These are phyloP conservation scores for Yponomeuta cagnagella DNA, from an alignment of 2,888 invertebrate genomes.

Conservation along the genomic window DNA sequence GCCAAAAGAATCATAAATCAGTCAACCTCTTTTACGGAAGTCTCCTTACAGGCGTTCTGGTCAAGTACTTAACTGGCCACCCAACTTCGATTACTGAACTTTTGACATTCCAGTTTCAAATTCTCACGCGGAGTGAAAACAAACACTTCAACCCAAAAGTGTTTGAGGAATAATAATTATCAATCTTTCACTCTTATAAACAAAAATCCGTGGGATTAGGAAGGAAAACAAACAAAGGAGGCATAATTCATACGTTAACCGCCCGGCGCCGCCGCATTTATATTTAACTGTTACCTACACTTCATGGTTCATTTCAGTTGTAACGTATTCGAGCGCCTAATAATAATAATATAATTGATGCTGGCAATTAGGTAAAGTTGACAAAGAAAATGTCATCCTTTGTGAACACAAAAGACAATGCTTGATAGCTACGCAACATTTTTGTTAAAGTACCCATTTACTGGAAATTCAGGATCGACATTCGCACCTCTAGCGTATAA, in stretches of 20 bases:
- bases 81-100: conserved; percentile 16
- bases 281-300: conserved; percentile 7
- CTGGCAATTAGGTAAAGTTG: neutral
- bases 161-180: conserved; percentile 29
- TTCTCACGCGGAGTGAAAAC: conserved; percentile 60
- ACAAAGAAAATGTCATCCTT: too few species aligned
- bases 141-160: conserved; percentile 45
- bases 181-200: conserved; percentile 31
- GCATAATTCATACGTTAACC: conserved; percentile 17
- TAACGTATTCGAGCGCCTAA: neutral
- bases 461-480: too few species aligned
- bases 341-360: neutral
- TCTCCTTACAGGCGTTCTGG: neutral
- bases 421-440: too few species aligned
- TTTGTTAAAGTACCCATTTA: too few species aligned
- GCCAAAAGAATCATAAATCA: too few species aligned
- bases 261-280: conserved; percentile 13
- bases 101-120: conserved; percentile 48
- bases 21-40: neutral
- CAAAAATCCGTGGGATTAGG: conserved; percentile 50
- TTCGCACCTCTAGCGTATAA: too few species aligned
- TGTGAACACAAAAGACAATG: too few species aligned
- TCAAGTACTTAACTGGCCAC: conserved; percentile 36
- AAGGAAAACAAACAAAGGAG: conserved; percentile 54
- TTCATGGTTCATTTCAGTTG: neutral